These are phyloP conservation scores for Tragelaphus imberbis DNA, from an alignment of 2,113 vertebrate species.

Conservation along the genomic window DNA sequence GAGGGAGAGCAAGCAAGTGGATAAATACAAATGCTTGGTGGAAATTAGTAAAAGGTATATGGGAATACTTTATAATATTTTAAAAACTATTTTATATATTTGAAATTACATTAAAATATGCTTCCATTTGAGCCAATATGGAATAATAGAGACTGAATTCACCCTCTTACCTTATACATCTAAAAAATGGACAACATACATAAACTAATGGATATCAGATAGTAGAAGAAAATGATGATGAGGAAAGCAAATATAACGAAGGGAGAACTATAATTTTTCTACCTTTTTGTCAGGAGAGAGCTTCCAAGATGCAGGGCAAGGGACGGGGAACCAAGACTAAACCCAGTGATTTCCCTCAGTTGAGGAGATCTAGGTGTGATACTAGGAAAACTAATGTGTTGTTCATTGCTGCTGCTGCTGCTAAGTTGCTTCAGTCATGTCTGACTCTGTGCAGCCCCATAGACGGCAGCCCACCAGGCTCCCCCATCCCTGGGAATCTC, in stretches of 20 bases:
- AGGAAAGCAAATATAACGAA: background rate
- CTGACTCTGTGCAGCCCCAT: too few species aligned
- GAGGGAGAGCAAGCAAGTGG: background rate
- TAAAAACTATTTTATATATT: background rate
- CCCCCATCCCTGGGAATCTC: too few species aligned
- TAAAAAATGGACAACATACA: background rate
- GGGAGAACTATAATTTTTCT: background rate
- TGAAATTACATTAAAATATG: conserved; percentile 4
- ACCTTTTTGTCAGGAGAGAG: background rate
- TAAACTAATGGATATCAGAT: background rate
- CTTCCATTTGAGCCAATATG: background rate
- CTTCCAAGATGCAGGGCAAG: background rate
- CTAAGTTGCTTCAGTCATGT: too few species aligned
- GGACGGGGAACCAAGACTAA: background rate
- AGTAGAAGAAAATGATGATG: background rate
- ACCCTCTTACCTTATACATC: background rate
- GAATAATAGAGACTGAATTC: background rate
- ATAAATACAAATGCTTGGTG: background rate
- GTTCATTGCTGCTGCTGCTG: background rate
- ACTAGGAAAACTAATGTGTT: background rate
- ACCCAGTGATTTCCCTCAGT: background rate
- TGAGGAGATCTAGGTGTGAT: background rate
- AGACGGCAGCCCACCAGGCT: too few species aligned
- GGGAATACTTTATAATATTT: background rate
- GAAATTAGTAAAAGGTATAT: background rate